A percentile compares a stretch with the other conserved stretches of the same genome.
These are phyloP conservation scores for Tenrec ecaudatus DNA, from an alignment of 2,113 vertebrate genomes.

Conservation along the genomic window DNA sequence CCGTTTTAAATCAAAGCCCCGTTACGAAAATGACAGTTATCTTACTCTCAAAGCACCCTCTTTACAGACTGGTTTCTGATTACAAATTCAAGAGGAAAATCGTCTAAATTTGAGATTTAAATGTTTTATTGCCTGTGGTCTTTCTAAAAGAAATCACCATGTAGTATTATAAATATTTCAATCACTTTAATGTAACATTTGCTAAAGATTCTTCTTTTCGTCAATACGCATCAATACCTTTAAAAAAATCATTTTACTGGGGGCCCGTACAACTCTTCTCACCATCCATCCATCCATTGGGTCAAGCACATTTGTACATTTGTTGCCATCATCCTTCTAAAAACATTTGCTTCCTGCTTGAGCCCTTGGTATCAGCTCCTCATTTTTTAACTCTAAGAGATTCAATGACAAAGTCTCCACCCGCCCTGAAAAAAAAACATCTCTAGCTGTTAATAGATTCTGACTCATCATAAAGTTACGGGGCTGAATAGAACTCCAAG, in stretches of 20 bases:
- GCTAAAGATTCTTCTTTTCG: slow-evolving; percentile 20
- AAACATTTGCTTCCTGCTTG: too few relatives aligned
- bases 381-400: too few relatives aligned
- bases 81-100: slow-evolving; percentile 46
- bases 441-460: too few relatives aligned
- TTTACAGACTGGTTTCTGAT: slow-evolving; percentile 14
- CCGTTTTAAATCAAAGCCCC: background rate
- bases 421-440: too few relatives aligned
- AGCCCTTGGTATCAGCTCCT: too few relatives aligned
- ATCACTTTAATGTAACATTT: slow-evolving; percentile 38
- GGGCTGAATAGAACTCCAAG: background rate
- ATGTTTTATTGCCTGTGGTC: background rate
- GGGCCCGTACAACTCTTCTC: too few relatives aligned
- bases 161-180: background rate
- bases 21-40: slow-evolving; percentile 13
- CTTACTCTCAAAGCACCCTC: slow-evolving; percentile 4
- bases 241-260: too few relatives aligned
- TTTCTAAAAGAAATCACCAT: background rate
- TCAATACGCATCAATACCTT: background rate
- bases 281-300: too few relatives aligned
- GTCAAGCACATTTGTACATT: too few relatives aligned
- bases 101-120: slow-evolving; percentile 33
- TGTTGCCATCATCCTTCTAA: too few relatives aligned
- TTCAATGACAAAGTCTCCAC: too few relatives aligned
- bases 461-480: too few relatives aligned